phyloP scores from a whole-genome alignment of 2,113 vertebrate genomes.

The Nannobrachium achirus region DNA sequence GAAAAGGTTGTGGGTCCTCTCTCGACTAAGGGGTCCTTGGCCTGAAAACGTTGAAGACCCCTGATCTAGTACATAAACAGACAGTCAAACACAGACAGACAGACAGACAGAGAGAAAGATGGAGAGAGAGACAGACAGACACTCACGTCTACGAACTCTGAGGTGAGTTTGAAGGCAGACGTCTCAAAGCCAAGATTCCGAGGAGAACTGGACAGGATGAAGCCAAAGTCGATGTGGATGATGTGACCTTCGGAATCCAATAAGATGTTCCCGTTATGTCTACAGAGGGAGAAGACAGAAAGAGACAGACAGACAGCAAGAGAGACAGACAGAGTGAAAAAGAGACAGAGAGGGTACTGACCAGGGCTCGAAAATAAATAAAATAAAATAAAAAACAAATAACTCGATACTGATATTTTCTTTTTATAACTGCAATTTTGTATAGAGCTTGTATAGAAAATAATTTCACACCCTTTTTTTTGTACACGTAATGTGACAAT shows the following conservation, averaged over 20 bases:
- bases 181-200: constrained; percentile 95
- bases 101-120: neutral
- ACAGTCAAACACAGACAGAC: no score
- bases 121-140: neutral
- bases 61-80: neutral
- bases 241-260: constrained; percentile 94
- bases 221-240: constrained; percentile 98
- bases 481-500: no score
- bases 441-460: constrained; percentile 5
- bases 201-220: constrained; percentile 96
- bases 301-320: neutral
- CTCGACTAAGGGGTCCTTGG: no score
- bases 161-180: constrained; percentile 93
- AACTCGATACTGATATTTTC: no score
- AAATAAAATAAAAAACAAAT: no score
- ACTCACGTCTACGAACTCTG: constrained; percentile 94
- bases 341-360: no score
- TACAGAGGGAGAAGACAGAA: constrained; percentile 48
- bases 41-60: no score
- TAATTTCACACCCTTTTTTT: no score
- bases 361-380: no score
- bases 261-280: constrained; percentile 97
- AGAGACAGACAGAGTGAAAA: neutral
- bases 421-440: constrained; percentile 2
- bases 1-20: no score